Evolutionary conservation across 2,888 invertebrate genomes (phyloP).

Genomic region (Dryobotodes eremita): DNA sequence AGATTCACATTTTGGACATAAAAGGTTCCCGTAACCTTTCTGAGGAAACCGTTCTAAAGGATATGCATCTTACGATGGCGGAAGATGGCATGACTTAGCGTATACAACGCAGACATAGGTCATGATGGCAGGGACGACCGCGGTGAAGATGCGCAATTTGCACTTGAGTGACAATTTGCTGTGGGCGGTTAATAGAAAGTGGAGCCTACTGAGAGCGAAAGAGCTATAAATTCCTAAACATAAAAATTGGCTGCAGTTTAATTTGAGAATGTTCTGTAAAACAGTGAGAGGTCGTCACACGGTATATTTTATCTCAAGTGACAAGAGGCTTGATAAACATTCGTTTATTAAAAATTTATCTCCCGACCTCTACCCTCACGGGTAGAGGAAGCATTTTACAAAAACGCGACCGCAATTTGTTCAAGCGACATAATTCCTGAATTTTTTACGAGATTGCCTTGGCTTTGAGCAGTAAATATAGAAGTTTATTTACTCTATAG

Average conservation of each 20-base stretch:
- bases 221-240: constrained; percentile 21
- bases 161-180: too few species aligned
- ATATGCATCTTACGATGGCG: too few species aligned
- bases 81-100: too few species aligned
- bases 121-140: too few species aligned
- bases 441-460: constrained; percentile 67
- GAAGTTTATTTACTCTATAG: constrained; percentile 60
- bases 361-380: not conserved
- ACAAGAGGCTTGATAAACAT: constrained; percentile 1
- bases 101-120: too few species aligned
- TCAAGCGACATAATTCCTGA: constrained; percentile 62
- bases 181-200: too few species aligned
- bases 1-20: too few species aligned
- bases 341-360: constrained; percentile 17
- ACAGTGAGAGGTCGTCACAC: not conserved
- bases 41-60: too few species aligned
- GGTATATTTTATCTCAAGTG: not conserved
- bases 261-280: not conserved
- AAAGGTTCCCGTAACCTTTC: too few species aligned
- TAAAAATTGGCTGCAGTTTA: constrained; percentile 3
- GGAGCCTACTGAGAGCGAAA: too few species aligned
- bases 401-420: constrained; percentile 66
- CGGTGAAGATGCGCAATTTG: too few species aligned
- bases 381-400: constrained; percentile 13
- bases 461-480: constrained; percentile 54